These are phyloP conservation scores for Oxygymnocypris stewartii DNA, from an alignment of 2,113 vertebrate species.

Conservation along the genomic window DNA sequence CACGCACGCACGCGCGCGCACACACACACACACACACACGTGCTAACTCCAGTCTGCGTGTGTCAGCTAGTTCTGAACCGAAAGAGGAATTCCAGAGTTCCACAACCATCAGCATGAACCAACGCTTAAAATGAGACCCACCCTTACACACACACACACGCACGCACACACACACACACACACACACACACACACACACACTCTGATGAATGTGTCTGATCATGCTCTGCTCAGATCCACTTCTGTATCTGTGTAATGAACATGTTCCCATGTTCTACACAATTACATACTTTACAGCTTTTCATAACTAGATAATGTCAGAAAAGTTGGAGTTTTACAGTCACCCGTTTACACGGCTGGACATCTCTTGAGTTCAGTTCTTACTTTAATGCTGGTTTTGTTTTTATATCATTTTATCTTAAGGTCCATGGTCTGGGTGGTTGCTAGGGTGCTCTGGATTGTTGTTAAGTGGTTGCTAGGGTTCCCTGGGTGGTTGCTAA, in stretches of 20 bases:
- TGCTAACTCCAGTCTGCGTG: not conserved
- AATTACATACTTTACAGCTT: not conserved
- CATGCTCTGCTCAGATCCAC: not conserved
- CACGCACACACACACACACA: not conserved
- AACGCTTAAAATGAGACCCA: not conserved
- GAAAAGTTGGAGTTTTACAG: too few species aligned
- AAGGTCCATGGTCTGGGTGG: not conserved
- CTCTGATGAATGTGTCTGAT: not conserved
- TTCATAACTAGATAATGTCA: not conserved
- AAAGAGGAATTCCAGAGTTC: constrained; percentile 18
- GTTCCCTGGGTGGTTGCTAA: not conserved
- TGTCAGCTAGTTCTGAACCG: not conserved
- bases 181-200: too few species aligned
- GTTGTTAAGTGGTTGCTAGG: too few species aligned
- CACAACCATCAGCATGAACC: not conserved
- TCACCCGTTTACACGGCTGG: too few species aligned
- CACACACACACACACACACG: not conserved
- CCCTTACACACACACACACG: not conserved
- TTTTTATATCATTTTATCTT: too few species aligned
- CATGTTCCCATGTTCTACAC: not conserved
- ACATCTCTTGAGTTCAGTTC: not conserved
- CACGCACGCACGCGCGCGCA: not conserved
- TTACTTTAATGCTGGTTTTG: not conserved
- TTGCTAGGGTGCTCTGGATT: too few species aligned
- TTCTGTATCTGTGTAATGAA: not conserved